These are phyloP conservation scores for Dinomys branickii DNA, from an alignment of 2,113 vertebrate species.

Conservation along the genomic window DNA sequence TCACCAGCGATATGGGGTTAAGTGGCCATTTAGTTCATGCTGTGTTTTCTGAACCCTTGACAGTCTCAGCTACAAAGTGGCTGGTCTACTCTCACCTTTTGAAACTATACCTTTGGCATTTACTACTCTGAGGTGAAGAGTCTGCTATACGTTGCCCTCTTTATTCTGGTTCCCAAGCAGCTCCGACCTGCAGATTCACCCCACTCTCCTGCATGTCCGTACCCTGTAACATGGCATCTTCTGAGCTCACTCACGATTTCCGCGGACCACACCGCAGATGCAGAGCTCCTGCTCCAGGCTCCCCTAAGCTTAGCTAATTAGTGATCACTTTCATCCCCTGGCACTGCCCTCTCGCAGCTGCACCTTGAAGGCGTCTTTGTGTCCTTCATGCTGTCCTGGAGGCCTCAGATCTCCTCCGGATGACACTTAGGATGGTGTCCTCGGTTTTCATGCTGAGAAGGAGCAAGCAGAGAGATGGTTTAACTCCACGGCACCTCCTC, in stretches of 20 bases:
- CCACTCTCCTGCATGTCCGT: background rate
- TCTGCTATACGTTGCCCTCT: background rate
- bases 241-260: background rate
- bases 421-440: background rate
- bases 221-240: background rate
- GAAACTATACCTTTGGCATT: background rate
- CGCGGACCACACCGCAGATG: background rate
- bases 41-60: background rate
- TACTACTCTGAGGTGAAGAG: background rate
- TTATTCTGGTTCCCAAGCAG: background rate
- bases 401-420: background rate
- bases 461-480: background rate
- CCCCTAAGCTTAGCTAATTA: background rate
- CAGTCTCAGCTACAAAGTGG: background rate
- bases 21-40: too few species aligned
- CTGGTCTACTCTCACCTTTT: background rate
- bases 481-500: accelerated
- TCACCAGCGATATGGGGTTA: background rate
- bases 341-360: background rate
- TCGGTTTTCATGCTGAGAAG: background rate
- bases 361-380: too few species aligned
- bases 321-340: background rate
- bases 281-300: background rate
- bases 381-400: background rate
- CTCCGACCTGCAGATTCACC: background rate